Base-by-base conservation (phyloP, 2,113 vertebrate genomes). In the Zootoca vivipara region DNA sequence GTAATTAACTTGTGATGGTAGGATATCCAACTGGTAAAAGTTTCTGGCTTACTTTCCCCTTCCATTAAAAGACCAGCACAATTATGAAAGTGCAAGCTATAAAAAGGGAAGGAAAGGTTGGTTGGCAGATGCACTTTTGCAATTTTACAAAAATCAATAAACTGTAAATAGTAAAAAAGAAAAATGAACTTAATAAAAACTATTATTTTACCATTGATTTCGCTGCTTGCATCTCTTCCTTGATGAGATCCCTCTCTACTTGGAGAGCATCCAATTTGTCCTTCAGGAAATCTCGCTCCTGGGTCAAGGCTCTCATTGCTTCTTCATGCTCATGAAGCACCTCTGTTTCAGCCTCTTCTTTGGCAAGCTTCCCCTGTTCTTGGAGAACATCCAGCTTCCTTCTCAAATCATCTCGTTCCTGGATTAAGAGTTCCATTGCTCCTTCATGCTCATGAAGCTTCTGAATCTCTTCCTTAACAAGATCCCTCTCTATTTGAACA, bases 261-360 rank as follows among this genome's bases (percentile, higher is more conserved):
- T 73, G 46, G 20, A 85, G 52, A 40, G 10, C 33, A 38, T 9
- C 18, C 22, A 33, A 33, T 13, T 15, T 56, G 24, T 35, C 74
- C 75, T 87, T 82, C 33, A 96, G 89, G 3, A 91, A 5, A 78
- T 93, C 87, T 82, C 92, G 92, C 88, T 84, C 90, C 69, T 94
- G 85, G 75, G 81, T 85, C 77, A 93, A 10, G 56, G 56, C 82
- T 67, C 33, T 89, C 15, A 80, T 82, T 73, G 95, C 91, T 42
- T 94, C 94, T 40, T 87, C 92, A 86, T 65, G 90, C 20, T 86
- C 74, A 1, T 1, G 30, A 38, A 91, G 16, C 84, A 89, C 83
- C 33, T 89, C 42, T 65, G 87, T 38, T 35, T 15, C 65, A 69
- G 65, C 5, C 28, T 69, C 26, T 69, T 69, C 28, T 69, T 10